A percentile compares a stretch with the other conserved stretches of the same genome.
These are phyloP conservation scores for Alexandromys oeconomus DNA, from an alignment of 2,797 vertebrate genomes.

Conservation along the genomic window DNA sequence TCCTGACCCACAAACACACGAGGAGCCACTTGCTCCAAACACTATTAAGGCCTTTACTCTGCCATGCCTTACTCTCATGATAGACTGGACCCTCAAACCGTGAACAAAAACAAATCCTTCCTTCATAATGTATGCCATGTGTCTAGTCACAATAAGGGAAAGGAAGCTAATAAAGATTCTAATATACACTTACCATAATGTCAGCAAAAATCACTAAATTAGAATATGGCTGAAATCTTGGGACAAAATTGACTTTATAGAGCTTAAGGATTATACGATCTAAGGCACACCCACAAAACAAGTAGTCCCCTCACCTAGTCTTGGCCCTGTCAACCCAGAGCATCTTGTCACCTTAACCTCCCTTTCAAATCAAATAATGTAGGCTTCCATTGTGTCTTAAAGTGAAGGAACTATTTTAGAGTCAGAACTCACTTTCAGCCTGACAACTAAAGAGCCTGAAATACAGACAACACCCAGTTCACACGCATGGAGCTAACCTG, in stretches of 20 bases:
- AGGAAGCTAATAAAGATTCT: neutral
- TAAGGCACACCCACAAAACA: neutral
- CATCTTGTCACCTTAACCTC: neutral
- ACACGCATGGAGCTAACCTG: neutral
- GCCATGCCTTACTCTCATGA: neutral
- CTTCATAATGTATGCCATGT: neutral
- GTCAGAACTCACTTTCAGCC: neutral
- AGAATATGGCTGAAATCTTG: neutral
- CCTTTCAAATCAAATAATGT: neutral
- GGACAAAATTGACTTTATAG: neutral
- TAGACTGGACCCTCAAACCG: neutral
- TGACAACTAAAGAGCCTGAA: neutral
- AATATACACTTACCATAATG: neutral
- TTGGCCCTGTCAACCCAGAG: neutral
- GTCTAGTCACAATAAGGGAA: neutral
- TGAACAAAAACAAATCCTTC: neutral
- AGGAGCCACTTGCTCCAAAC: neutral
- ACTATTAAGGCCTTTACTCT: neutral
- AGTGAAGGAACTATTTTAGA: neutral
- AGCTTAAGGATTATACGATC: neutral
- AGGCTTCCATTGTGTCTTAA: neutral
- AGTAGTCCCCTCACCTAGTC: neutral
- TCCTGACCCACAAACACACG: neutral
- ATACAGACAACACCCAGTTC: neutral
- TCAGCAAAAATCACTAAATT: constrained; percentile 5